phyloP scores from a whole-genome alignment of 2,888 invertebrate species.

The Strigamia maritima region DNA sequence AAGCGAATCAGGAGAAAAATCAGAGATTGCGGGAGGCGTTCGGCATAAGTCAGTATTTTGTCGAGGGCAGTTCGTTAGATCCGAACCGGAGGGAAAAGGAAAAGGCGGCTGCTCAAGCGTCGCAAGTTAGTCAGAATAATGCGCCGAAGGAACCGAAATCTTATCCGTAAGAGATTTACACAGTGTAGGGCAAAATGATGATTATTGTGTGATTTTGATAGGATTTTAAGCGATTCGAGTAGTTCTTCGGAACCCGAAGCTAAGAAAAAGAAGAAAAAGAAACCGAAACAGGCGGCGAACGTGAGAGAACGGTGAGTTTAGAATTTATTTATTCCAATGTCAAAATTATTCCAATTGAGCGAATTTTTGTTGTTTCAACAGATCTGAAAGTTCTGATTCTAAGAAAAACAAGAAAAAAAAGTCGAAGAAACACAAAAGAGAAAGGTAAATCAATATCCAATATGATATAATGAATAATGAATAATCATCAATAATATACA shows the following conservation, averaged over 20 bases:
- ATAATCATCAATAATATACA: neutral
- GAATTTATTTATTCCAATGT: neutral
- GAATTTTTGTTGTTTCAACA: neutral
- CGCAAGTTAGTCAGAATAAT: constrained; percentile 26
- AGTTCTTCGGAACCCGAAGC: constrained; percentile 14
- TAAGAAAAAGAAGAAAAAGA: constrained; percentile 51
- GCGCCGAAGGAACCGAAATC: neutral
- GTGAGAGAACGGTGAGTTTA: constrained; percentile 35
- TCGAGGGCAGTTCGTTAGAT: constrained; percentile 89
- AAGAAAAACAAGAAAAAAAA: constrained; percentile 64
- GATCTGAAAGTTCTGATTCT: constrained; percentile 49
- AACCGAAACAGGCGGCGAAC: constrained; percentile 42
- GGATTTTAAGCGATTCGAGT: constrained; percentile 21
- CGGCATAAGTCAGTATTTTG: constrained; percentile 88
- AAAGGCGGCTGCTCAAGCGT: constrained; percentile 40
- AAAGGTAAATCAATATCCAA: constrained; percentile 62
- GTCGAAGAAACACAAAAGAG: constrained; percentile 65
- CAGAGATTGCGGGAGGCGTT: constrained; percentile 88
- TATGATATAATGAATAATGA: neutral
- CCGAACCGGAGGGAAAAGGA: constrained; percentile 68
- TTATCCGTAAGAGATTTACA: neutral
- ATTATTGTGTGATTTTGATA: too few relatives aligned
- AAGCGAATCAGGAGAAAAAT: constrained; percentile 94
- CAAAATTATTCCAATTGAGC: too few relatives aligned
- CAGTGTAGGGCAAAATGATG: too few relatives aligned